phyloP scores from a whole-genome alignment of 2,113 vertebrate genomes.

The Laterallus jamaicensis region DNA sequence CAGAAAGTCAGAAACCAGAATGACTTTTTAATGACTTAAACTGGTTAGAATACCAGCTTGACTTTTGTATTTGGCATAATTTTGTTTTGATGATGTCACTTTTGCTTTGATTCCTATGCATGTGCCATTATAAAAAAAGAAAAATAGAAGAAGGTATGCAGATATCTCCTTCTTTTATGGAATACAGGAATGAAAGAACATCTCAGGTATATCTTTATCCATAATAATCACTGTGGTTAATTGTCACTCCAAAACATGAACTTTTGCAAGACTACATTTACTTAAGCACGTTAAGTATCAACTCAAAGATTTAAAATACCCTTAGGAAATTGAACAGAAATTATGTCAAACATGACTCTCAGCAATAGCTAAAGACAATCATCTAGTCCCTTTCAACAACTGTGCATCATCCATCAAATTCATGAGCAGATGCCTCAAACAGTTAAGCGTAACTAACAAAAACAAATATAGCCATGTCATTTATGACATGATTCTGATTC shows the following conservation, averaged over 20 bases:
- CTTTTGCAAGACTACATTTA: neutral
- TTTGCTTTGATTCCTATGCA: neutral
- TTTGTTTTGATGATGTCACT: neutral
- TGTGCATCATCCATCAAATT: neutral
- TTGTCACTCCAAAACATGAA: neutral
- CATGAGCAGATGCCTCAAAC: neutral
- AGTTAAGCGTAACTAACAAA: constrained; percentile 11
- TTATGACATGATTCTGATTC: neutral
- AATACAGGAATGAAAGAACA: neutral
- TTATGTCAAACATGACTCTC: neutral
- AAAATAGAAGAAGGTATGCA: accelerated
- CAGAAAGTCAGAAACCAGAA: neutral
- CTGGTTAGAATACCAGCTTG: neutral
- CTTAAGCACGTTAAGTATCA: neutral
- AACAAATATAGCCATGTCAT: neutral
- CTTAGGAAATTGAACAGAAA: neutral
- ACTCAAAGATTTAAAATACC: neutral
- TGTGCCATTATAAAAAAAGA: neutral
- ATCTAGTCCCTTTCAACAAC: neutral
- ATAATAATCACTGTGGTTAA: neutral
- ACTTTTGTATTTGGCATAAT: neutral
- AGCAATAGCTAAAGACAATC: neutral
- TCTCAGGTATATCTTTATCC: neutral
- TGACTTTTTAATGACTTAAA: neutral
- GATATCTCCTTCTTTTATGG: neutral